Base-by-base conservation (phyloP, 1,140 invertebrate genomes). In the Tetraneura akinire region DNA sequence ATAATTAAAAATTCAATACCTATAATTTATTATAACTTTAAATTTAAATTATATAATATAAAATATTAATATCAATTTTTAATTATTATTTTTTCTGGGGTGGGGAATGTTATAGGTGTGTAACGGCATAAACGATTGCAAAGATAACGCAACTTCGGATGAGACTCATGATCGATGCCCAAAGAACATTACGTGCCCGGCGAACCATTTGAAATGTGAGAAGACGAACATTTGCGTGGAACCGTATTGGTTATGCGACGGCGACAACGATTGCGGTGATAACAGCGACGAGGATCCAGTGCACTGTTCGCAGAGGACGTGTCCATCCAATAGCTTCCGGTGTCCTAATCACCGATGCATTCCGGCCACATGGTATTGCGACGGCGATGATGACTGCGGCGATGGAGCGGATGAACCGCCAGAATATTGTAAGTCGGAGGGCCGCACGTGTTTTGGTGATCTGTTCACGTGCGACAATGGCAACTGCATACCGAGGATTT, bases 401-500 rank as follows among this genome's bases (percentile, higher is more conserved):
- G 95, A 96, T 85, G 92, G 91, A 0, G 92, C 92, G 10, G 95
- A 97, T 84, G 95, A 97, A 86, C 94, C 94, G 1, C 92, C 92
- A 83, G 93, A 93, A 83, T 96, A 97, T 85, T 97, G 95, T 84
- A 94, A 95, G 83, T 94, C 92, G 18, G 95, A 96, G 85, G 95
- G 94, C n/a, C 89, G 95, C 82, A 97, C 95, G 1, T 98, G 97
- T 85, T 97, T 96, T 82, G 94, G 96, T 0, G 96, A 97, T 85
- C 86, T 97, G 0, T 98, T 98, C 84, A 97, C 96, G 0, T 99
- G 97, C 84, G 94, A 95, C 83, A 98, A 98, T 86, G 96, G 96
- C 9, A 97, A 97, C 84, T 99, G 97, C 85, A 96, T 99, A 82
- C 95, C 95, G 0, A 88, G 94, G 81, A 96, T 95, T 81, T 99